A percentile compares a stretch with the other conserved stretches of the same genome.
phyloP scores from a whole-genome alignment of 2,797 vertebrate species.

The Liasis olivaceus region DNA sequence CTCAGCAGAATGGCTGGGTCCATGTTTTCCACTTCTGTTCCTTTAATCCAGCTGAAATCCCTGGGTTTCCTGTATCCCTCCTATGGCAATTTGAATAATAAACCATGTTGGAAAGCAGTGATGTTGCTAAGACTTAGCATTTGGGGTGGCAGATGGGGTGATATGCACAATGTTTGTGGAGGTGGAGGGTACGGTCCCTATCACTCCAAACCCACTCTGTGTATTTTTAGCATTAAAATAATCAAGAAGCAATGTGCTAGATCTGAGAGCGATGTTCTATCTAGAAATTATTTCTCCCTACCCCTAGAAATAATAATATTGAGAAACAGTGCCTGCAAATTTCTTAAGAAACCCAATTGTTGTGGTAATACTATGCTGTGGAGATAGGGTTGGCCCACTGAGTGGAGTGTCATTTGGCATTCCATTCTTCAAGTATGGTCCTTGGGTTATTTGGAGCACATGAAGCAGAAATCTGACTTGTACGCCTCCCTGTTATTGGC shows the following conservation, averaged over 20 bases:
- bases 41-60: constrained; percentile 68
- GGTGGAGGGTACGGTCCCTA: constrained; percentile 73
- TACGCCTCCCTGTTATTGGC: background rate
- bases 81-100: constrained; percentile 77
- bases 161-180: constrained; percentile 78
- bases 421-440: background rate
- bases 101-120: constrained; percentile 79
- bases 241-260: constrained; percentile 70
- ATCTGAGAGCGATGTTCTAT: constrained; percentile 67
- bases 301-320: constrained; percentile 56
- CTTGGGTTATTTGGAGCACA: background rate
- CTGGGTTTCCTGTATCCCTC: constrained; percentile 75
- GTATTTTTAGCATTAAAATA: constrained; percentile 77
- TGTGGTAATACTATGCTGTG: constrained; percentile 43
- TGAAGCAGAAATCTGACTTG: background rate
- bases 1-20: constrained; percentile 60
- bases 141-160: constrained; percentile 82
- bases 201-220: constrained; percentile 68
- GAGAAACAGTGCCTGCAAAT: constrained; percentile 68
- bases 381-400: constrained; percentile 22
- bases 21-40: constrained; percentile 66
- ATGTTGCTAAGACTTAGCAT: constrained; percentile 79
- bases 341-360: constrained; percentile 56
- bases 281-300: constrained; percentile 66
- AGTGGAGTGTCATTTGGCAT: background rate